These are phyloP conservation scores for Ctenodactylus gundi DNA, from an alignment of 2,113 vertebrate species.

Conservation along the genomic window DNA sequence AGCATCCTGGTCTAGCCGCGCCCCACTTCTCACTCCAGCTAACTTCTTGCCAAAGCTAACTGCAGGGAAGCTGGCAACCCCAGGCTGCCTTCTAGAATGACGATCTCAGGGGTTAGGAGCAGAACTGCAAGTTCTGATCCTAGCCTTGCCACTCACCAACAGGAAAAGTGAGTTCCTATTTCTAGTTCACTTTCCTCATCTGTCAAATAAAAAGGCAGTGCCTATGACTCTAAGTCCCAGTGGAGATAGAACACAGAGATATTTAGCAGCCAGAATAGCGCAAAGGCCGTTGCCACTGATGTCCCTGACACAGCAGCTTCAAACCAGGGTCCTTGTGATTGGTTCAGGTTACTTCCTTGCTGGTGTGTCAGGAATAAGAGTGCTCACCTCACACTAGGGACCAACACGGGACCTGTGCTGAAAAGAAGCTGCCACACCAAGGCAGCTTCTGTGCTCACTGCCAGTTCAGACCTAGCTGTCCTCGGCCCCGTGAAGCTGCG, in stretches of 20 bases:
- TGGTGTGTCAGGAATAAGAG: background rate
- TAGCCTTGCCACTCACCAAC: background rate
- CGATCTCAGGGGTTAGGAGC: background rate
- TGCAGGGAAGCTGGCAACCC: background rate
- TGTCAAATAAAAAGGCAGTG: background rate
- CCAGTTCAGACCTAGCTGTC: background rate
- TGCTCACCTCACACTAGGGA: background rate
- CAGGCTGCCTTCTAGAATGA: background rate
- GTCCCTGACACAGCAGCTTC: background rate
- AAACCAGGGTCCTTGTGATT: background rate
- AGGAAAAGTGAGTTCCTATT: background rate
- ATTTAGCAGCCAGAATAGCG: background rate
- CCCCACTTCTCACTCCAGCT: too few relatives aligned
- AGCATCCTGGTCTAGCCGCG: background rate
- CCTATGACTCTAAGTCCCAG: background rate
- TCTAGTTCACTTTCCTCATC: background rate
- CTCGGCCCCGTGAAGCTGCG: background rate
- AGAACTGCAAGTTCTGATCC: background rate
- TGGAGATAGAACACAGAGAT: background rate
- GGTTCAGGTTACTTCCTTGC: background rate
- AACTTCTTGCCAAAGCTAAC: background rate
- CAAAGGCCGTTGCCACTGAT: rapidly evolving
- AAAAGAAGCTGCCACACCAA: background rate
- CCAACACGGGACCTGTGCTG: background rate
- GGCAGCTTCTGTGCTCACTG: background rate